Percentiles rank a stretch among this genome's conserved stretches.
Evolutionary conservation across 1,140 invertebrate genomes (phyloP).

Genomic region (Drosophila varians): DNA sequence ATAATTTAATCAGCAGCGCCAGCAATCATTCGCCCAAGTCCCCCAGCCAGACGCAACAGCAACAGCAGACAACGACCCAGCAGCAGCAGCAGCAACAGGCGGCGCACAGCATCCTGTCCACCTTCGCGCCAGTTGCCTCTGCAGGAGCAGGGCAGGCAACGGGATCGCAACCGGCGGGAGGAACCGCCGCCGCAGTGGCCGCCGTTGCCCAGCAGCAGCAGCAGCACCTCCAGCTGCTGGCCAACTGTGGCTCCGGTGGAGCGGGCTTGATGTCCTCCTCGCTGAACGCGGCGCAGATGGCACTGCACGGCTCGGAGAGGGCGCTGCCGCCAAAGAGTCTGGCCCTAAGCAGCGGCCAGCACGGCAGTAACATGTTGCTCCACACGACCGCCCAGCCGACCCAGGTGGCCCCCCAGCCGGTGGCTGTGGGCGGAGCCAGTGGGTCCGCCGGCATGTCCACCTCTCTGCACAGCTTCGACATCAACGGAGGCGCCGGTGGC

Average conservation of each 20-base stretch:
- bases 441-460: slow-evolving; percentile 73
- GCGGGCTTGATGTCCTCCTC: slow-evolving; percentile 81
- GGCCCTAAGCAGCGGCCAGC: slow-evolving; percentile 48
- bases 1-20: slow-evolving; percentile 80
- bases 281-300: slow-evolving; percentile 70
- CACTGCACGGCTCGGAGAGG: slow-evolving; percentile 62
- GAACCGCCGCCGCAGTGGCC: slow-evolving; percentile 73
- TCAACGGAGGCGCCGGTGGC: slow-evolving; percentile 37
- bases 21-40: slow-evolving; percentile 83
- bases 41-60: slow-evolving; percentile 77
- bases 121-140: slow-evolving; percentile 66
- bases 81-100: slow-evolving; percentile 51
- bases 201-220: slow-evolving; percentile 80
- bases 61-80: slow-evolving; percentile 50
- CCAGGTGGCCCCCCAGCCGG: slow-evolving; percentile 36
- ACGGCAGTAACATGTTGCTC: slow-evolving; percentile 61
- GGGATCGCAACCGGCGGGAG: slow-evolving; percentile 29
- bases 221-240: slow-evolving; percentile 76
- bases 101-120: slow-evolving; percentile 49
- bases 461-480: slow-evolving; percentile 79
- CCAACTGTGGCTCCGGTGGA: slow-evolving; percentile 63
- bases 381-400: slow-evolving; percentile 29
- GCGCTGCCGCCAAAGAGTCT: slow-evolving; percentile 75
- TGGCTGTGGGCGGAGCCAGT: slow-evolving; percentile 15
- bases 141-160: slow-evolving; percentile 17